Evolutionary conservation across 2,797 vertebrate species (phyloP).

Genomic region (Setipinna tenuifilis): DNA sequence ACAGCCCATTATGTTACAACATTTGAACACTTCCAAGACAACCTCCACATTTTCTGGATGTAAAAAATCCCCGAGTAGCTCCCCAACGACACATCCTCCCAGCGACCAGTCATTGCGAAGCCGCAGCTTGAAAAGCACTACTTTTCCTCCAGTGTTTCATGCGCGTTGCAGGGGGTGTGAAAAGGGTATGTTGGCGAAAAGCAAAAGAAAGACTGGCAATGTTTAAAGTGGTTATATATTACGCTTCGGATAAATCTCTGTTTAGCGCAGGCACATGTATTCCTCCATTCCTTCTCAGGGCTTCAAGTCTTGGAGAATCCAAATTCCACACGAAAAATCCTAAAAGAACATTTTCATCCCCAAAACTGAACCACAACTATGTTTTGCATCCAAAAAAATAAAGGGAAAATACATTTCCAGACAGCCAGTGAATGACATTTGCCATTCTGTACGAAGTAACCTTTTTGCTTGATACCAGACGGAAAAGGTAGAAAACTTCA

Average conservation of each 20-base stretch:
- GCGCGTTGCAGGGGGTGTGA: background rate
- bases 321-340: background rate
- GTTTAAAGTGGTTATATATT: background rate
- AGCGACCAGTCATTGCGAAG: background rate
- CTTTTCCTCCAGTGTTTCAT: conserved; percentile 20
- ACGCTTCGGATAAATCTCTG: background rate
- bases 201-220: background rate
- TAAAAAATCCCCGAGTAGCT: background rate
- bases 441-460: too few species aligned
- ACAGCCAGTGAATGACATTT: too few species aligned
- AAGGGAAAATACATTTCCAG: too few species aligned
- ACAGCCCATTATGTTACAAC: conserved; percentile 74
- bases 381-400: background rate
- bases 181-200: background rate
- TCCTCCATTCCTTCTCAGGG: background rate
- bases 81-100: background rate
- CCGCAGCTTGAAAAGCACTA: conserved; percentile 5
- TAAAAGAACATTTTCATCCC: background rate
- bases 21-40: conserved; percentile 40
- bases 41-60: conserved; percentile 47
- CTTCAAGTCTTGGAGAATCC: background rate
- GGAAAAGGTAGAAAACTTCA: background rate
- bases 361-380: background rate
- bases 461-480: too few species aligned
- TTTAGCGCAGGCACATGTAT: background rate